Evolutionary conservation across 1,140 invertebrate species (phyloP), one percentile per base, ranked within the genome.

Genomic region (Hyphantria cunea): DNA sequence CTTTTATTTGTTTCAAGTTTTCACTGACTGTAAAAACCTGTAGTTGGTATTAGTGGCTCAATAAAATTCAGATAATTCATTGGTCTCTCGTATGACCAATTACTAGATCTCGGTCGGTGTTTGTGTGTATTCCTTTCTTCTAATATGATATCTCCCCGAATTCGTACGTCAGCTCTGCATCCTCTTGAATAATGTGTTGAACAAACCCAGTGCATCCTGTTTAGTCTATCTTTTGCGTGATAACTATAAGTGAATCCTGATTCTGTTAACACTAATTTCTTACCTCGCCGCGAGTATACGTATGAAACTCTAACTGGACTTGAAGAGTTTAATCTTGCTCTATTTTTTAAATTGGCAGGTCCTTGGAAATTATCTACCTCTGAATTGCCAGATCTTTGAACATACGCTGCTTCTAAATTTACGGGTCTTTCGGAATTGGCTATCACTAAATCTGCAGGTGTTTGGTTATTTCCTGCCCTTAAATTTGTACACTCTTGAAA

Each of bases 121-220:
- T 13, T 44, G 13, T 44, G 41, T 44, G 6, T 44, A 13, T 44
- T 44, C 6, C 41, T 44, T 44, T 44, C 12, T 12, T 12, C 41
- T 6, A 41, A n/a, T 41, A 15, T 9, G 14, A 69, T 50, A 0
- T 68, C 45, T 1, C 10, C 6, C 6, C 10, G 10, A 6, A 34
- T 39, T 9, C 37, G 37, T 0, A 74, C n/a, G 0, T 25, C 31
- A 8, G 74, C 72, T 8, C 52, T 69, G 44, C 72, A 75, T 0
- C 66, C 67, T 32, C 41, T 52, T 5, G 34, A 15, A 11, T 65
- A 6, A 13, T 63, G 62, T 6, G 47, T 64, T 8, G 67, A 64
- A 42, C 75, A 77, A 12, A 58, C 41, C 75, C 70, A 78, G 0
- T 66, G n/a, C 0, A 39, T 68, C 41, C 66, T 72, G 1, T 13